Conservation (phyloP, 1,140 invertebrate species). For the roundworm (Caenorhabditis elegans) region DNA sequence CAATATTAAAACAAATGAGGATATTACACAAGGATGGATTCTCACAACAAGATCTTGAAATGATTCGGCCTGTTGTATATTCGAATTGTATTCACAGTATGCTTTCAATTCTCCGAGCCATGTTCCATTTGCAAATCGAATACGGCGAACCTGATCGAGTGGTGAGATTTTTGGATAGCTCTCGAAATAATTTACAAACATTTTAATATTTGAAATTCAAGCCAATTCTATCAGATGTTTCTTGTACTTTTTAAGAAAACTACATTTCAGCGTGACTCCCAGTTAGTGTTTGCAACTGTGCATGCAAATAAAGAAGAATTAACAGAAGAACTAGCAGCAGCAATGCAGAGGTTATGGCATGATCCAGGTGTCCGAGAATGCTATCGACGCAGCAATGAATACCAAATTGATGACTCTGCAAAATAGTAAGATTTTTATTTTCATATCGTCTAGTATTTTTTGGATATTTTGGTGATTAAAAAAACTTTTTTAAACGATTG, state of each 20-base stretch:
- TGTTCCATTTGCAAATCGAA: constrained; percentile 66
- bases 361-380: constrained; percentile 74
- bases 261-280: constrained; percentile 60
- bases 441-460: too few species aligned
- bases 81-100: constrained; percentile 65
- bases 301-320: constrained; percentile 66
- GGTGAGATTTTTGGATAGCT: constrained; percentile 47
- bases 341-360: constrained; percentile 69
- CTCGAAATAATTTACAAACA: too few species aligned
- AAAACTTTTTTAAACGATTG: too few species aligned
- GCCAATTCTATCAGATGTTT: too few species aligned
- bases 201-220: too few species aligned
- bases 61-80: constrained; percentile 65
- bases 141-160: constrained; percentile 61
- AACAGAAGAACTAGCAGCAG: constrained; percentile 59
- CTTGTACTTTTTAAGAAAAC: too few species aligned
- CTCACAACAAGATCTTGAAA: constrained; percentile 62
- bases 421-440: constrained; percentile 72
- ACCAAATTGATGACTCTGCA: constrained; percentile 77
- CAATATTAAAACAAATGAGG: constrained; percentile 69
- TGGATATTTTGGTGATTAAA: too few species aligned
- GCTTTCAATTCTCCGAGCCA: constrained; percentile 64
- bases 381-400: constrained; percentile 77
- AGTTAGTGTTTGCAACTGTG: constrained; percentile 65
- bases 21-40: constrained; percentile 60